Conservation (phyloP, 2,888 invertebrate genomes). For the Melinaea marsaeus region DNA sequence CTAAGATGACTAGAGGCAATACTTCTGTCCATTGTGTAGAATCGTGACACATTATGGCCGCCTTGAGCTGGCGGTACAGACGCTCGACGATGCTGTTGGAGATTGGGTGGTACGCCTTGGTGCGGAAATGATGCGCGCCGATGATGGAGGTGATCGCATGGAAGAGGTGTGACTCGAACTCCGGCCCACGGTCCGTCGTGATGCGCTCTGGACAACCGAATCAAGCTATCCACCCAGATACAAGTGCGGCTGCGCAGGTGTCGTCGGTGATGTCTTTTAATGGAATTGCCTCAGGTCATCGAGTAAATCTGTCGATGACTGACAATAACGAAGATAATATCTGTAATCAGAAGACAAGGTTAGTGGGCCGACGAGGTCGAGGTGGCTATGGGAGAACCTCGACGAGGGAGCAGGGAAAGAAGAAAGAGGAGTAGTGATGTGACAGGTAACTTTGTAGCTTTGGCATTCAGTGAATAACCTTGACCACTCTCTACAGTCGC, state of each 20-base stretch:
- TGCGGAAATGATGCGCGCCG: slow-evolving; percentile 17
- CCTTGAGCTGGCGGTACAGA: slow-evolving; percentile 22
- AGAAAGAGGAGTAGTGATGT: neutral
- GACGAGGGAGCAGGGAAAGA: neutral
- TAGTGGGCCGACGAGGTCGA: neutral
- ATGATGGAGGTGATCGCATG: no score
- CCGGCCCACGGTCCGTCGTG: no score
- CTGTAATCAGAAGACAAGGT: neutral
- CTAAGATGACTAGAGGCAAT: slow-evolving; percentile 23
- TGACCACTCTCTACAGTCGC: slow-evolving; percentile 11
- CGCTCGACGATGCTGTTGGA: slow-evolving; percentile 29
- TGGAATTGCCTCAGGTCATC: no score
- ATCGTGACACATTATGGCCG: slow-evolving; percentile 39
- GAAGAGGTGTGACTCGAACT: no score
- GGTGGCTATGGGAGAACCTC: slow-evolving; percentile 8
- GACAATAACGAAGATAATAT: slow-evolving; percentile 3
- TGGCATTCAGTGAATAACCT: neutral
- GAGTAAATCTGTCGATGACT: no score
- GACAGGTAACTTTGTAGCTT: neutral
- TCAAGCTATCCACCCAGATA: slow-evolving; percentile 32
- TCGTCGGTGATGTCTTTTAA: no score
- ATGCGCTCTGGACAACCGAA: slow-evolving; percentile 7
- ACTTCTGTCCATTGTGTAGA: slow-evolving; percentile 25
- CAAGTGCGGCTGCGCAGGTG: no score
- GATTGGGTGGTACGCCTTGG: slow-evolving; percentile 31